Conservation (phyloP, 2,113 vertebrate genomes). For the Acrocephalus arundinaceus region DNA sequence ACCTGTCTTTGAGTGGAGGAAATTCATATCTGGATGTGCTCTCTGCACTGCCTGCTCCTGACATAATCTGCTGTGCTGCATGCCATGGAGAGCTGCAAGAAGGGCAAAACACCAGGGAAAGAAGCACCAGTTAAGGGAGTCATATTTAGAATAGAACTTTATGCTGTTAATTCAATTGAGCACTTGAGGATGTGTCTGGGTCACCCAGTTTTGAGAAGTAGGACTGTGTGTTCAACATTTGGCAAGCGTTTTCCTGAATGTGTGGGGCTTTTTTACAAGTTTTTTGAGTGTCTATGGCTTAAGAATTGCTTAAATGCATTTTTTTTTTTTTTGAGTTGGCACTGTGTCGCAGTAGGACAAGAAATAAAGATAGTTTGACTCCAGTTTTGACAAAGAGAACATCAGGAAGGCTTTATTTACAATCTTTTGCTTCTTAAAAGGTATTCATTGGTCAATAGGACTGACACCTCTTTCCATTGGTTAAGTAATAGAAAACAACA, state of each 20-base stretch:
- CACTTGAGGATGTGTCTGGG: conserved; percentile 12
- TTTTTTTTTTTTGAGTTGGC: not conserved
- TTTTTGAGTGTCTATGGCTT: not conserved
- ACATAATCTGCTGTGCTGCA: not conserved
- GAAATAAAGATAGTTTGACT: too few relatives aligned
- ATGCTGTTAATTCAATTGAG: not conserved
- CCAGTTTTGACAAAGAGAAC: too few relatives aligned
- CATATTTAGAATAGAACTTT: not conserved
- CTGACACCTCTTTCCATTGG: too few relatives aligned
- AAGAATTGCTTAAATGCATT: not conserved
- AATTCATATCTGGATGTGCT: not conserved
- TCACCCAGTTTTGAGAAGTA: conserved; percentile 2
- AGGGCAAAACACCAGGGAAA: not conserved
- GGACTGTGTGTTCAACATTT: not conserved
- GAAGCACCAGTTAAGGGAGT: not conserved
- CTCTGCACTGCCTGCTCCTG: not conserved
- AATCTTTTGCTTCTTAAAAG: too few relatives aligned
- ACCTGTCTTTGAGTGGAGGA: not conserved
- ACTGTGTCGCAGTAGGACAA: too few relatives aligned
- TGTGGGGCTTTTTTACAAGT: not conserved
- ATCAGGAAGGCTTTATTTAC: too few relatives aligned
- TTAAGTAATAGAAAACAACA: too few relatives aligned
- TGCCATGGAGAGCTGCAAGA: not conserved
- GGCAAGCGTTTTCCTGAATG: not conserved
- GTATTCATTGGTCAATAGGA: too few relatives aligned